Percentiles rank a stretch among this genome's conserved stretches.
These are phyloP conservation scores for Nysson spinosus DNA, from an alignment of 2,888 invertebrate species.

Conservation along the genomic window DNA sequence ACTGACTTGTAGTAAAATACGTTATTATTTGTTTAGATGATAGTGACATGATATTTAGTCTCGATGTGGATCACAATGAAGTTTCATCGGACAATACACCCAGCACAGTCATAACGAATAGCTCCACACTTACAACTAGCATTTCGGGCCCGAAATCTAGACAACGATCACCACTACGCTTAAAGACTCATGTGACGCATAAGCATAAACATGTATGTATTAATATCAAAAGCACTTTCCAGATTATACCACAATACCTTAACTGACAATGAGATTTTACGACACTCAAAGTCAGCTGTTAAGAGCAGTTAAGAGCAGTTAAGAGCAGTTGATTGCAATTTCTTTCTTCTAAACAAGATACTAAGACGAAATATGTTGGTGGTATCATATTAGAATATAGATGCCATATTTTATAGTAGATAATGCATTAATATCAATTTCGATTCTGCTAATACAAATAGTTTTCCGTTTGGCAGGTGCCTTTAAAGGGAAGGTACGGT, in stretches of 20 bases:
- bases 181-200: conserved; percentile 64
- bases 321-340: no score
- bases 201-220: conserved; percentile 72
- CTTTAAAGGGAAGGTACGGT: conserved; percentile 80
- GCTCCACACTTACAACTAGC: conserved; percentile 60
- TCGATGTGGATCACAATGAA: conserved; percentile 86
- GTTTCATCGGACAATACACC: conserved; percentile 52
- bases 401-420: no score
- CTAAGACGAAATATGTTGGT: no score
- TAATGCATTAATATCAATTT: neutral
- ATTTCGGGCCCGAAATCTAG: conserved; percentile 78
- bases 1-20: no score
- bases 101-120: conserved; percentile 32
- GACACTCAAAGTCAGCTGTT: no score
- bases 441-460: neutral
- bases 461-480: conserved; percentile 62
- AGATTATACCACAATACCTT: no score
- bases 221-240: neutral
- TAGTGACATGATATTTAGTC: conserved; percentile 89
- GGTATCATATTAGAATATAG: no score
- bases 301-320: no score
- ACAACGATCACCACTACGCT: conserved; percentile 80
- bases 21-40: conserved; percentile 77
- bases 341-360: no score
- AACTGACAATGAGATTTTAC: no score